Evolutionary conservation across 1,140 invertebrate species (phyloP).

Genomic region (Melanaphis sacchari): DNA sequence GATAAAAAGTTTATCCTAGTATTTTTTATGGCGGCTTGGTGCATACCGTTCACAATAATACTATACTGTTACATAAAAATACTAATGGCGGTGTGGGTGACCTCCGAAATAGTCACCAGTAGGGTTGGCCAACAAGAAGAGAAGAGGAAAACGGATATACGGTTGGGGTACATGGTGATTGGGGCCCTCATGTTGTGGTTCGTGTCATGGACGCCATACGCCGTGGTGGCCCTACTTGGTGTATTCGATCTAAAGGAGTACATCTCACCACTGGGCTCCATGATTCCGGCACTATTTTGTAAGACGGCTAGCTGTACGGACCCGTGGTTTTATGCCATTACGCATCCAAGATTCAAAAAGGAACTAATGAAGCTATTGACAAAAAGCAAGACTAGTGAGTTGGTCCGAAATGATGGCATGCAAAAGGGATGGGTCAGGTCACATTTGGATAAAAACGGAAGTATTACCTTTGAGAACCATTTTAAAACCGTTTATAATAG

Average conservation of each 20-base stretch:
- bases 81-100: conserved; percentile 59
- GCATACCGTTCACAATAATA: conserved; percentile 73
- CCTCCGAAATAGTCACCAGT: not conserved
- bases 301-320: not conserved
- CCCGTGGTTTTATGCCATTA: not conserved
- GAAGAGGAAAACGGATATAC: conserved; percentile 72
- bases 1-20: conserved; percentile 71
- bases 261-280: not conserved
- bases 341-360: not conserved
- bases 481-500: not conserved
- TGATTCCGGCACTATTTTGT: not conserved
- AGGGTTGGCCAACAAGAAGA: conserved; percentile 70
- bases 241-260: not conserved
- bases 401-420: not conserved
- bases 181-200: conserved; percentile 75
- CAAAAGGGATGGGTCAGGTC: not conserved
- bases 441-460: not conserved
- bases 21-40: conserved; percentile 74
- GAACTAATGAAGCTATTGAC: not conserved
- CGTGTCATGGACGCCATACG: conserved; percentile 79
- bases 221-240: conserved; percentile 70
- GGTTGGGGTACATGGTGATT: conserved; percentile 70
- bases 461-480: not conserved
- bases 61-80: conserved; percentile 78
- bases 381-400: not conserved